Conservation (phyloP, 2,113 vertebrate genomes). For the Sturnira hondurensis region DNA sequence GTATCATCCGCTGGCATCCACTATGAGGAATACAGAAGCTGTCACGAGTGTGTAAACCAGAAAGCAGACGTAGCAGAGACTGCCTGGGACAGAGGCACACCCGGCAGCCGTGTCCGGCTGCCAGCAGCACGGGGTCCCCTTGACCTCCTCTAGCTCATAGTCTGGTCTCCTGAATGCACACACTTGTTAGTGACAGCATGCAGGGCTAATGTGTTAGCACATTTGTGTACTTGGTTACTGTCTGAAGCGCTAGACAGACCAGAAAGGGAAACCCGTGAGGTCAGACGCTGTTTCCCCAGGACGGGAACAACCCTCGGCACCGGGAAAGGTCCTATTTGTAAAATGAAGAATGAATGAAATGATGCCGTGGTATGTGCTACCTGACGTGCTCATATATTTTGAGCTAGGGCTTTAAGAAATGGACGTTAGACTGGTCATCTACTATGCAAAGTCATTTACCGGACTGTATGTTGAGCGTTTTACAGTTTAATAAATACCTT, state of each 20-base stretch:
- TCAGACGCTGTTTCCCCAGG: not conserved
- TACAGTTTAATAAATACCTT: not conserved
- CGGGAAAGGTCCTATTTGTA: fast-evolving
- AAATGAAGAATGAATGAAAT: not conserved
- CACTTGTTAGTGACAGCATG: no score
- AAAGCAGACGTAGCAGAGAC: fast-evolving
- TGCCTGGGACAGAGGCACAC: fast-evolving
- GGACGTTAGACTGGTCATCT: not conserved
- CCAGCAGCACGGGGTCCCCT: fast-evolving
- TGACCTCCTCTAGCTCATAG: fast-evolving
- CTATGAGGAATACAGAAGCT: not conserved
- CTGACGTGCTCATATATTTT: not conserved
- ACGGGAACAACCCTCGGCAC: not conserved
- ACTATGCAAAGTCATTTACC: not conserved
- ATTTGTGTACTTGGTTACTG: not conserved
- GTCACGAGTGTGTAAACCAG: fast-evolving
- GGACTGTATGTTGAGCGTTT: fast-evolving
- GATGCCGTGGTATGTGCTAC: fast-evolving
- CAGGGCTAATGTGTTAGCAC: fast-evolving
- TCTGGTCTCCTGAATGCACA: not conserved
- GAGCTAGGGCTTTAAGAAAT: not conserved
- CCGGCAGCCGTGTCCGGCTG: not conserved
- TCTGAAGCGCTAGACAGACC: not conserved
- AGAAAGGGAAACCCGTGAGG: not conserved
- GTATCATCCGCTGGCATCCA: not conserved